Percentiles rank a stretch among this genome's conserved stretches.
These are phyloP conservation scores for Nowickia ferox DNA, from an alignment of 2,888 invertebrate species.

Conservation along the genomic window DNA sequence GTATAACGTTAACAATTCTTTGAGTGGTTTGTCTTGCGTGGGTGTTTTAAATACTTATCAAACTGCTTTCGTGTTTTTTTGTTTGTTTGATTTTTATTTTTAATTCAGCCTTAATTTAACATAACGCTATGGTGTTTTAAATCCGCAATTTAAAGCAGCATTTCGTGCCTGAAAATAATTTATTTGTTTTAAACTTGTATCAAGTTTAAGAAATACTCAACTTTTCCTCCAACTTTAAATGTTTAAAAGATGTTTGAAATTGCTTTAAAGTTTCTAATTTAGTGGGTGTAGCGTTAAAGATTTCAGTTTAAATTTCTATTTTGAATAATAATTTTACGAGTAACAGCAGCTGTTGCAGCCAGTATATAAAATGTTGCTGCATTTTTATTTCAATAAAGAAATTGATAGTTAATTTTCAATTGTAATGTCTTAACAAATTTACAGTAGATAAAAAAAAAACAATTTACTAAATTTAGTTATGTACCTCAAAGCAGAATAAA, in stretches of 20 bases:
- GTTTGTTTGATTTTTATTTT: not conserved
- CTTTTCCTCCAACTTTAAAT: not conserved
- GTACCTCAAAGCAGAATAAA: not conserved
- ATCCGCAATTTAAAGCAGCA: constrained; percentile 21
- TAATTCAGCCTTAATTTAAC: constrained; percentile 7
- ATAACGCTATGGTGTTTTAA: not conserved
- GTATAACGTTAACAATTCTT: no score
- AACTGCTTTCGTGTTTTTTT: not conserved
- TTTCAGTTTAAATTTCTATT: not conserved
- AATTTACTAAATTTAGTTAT: not conserved
- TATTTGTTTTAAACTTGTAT: not conserved
- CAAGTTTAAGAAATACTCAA: not conserved
- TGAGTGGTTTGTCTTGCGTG: no score
- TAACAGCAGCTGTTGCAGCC: not conserved
- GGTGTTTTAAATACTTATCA: not conserved
- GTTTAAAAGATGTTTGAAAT: not conserved
- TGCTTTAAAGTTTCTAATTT: not conserved
- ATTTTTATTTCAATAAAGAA: no score
- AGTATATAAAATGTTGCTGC: no score
- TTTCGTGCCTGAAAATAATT: constrained; percentile 5
- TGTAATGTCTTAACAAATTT: no score
- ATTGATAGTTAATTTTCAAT: no score
- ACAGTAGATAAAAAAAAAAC: not conserved
- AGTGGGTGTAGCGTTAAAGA: not conserved
- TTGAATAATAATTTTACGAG: not conserved